Conservation (phyloP, 2,113 vertebrate species). For the Pitta sordida region DNA sequence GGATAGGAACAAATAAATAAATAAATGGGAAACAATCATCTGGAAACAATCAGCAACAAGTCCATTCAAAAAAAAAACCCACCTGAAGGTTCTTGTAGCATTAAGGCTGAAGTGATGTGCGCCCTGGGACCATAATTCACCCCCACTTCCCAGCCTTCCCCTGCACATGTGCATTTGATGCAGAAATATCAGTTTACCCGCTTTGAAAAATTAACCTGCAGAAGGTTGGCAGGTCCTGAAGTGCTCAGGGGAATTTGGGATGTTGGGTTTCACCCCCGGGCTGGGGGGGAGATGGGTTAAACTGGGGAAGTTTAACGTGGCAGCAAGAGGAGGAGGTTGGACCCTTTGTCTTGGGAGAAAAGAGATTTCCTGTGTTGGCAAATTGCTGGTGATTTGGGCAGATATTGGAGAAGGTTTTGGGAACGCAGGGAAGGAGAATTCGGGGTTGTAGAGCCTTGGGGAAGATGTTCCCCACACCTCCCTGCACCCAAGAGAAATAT, state of each 20-base stretch:
- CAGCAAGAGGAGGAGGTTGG: not conserved
- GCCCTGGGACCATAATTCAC: slow-evolving; percentile 75
- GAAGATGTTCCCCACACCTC: not conserved
- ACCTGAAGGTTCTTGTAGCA: slow-evolving; percentile 74
- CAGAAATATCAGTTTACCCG: slow-evolving; percentile 78
- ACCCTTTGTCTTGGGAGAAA: not conserved
- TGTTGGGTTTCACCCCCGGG: slow-evolving; percentile 3
- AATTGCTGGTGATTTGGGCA: not conserved
- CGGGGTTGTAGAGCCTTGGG: no score
- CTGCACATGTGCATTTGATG: slow-evolving; percentile 74
- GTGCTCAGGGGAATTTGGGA: slow-evolving; percentile 54
- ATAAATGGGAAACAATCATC: slow-evolving; percentile 28
- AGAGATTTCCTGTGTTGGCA: not conserved
- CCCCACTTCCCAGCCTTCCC: slow-evolving; percentile 67
- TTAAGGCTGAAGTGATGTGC: slow-evolving; percentile 70
- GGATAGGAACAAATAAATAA: not conserved
- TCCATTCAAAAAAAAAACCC: slow-evolving; percentile 73
- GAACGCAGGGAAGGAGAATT: not conserved
- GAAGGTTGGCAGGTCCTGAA: slow-evolving; percentile 61
- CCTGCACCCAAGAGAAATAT: not conserved
- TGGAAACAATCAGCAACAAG: slow-evolving; percentile 75
- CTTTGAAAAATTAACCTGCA: slow-evolving; percentile 73
- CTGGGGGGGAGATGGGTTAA: not conserved
- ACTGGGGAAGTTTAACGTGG: not conserved
- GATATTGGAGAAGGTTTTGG: not conserved